Evolutionary conservation across 2,888 invertebrate species (phyloP), one percentile per base, ranked within the genome.

Genomic region (Crematogaster levior): DNA sequence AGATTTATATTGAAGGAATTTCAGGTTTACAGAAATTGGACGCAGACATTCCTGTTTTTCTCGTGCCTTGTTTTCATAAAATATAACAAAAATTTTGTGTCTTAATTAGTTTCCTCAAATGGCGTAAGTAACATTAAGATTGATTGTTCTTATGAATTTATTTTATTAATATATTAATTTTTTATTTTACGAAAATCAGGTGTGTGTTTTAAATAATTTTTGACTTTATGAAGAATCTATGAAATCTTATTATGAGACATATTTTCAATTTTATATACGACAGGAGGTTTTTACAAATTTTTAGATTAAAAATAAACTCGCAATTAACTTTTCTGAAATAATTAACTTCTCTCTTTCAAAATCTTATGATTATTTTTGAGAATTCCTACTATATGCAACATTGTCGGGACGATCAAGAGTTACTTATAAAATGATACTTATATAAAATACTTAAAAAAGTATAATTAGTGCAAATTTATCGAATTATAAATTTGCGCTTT

Each of bases 171-270:
- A 51, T 12, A 74, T 40, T 43, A 7, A 43, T 30, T 84, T 83
- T 82, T 51, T 87, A 84, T 87, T 87, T 85, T 82, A 87, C 84
- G 65, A 37, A 60, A 46, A 30, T 68, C 46, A 43, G 72, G 81
- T 81, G 40, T 12, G 18, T 61, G 27, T 12, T 5, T 61, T 46
- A 68, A 53, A 60, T 60, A 37, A 24, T 27, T 34, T 65, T 68
- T 85, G 65, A 82, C 66, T 81, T 48, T 82, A 81, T 77, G 58
- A 72, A 66, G 56, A 84, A 83, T 82, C 80, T 15, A 66, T 51
- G 70, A 81, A 61, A 68, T 81, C 77, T 83, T 84, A 37, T 37
- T 53, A 43, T 58, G 4, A 58, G 37, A 5, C 3, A 46, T 30
- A 0, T 30, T 48, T 27, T 18, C 2, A 37, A 30, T 72, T 72